Conservation (phyloP, 1,140 invertebrate genomes). For the Drosophila nebulosa region DNA sequence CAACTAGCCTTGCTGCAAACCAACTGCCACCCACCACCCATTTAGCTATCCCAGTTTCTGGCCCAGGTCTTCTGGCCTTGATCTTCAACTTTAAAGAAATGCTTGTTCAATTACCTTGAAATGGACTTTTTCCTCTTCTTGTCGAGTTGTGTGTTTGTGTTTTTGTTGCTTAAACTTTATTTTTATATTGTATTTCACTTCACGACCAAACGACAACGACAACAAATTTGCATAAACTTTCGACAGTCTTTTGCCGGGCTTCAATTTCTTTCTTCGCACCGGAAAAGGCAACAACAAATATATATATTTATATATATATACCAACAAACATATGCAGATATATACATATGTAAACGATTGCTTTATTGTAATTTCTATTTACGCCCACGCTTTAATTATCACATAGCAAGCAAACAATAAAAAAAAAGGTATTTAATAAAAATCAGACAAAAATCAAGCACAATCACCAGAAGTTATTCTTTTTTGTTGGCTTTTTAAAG, state of each 20-base stretch:
- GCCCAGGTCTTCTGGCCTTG: constrained; percentile 37
- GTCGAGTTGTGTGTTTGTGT: constrained; percentile 3
- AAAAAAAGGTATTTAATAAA: not conserved
- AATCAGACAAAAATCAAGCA: not conserved
- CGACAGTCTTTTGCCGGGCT: constrained; percentile 49
- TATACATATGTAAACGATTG: constrained; percentile 20
- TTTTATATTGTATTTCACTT: not conserved
- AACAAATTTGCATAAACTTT: constrained; percentile 59
- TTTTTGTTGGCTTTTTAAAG: not conserved
- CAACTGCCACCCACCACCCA: not conserved
- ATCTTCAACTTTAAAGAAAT: constrained; percentile 50
- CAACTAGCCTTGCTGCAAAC: constrained; percentile 26
- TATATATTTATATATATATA: not conserved
- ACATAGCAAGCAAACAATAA: constrained; percentile 7
- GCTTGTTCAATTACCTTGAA: constrained; percentile 43
- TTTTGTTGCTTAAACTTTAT: not conserved
- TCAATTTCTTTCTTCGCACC: constrained; percentile 48
- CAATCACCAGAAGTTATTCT: not conserved
- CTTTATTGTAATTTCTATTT: constrained; percentile 40
- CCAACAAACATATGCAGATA: not conserved
- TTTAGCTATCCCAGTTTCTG: not conserved
- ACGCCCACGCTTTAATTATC: constrained; percentile 37
- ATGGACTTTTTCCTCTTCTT: constrained; percentile 13
- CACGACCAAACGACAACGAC: constrained; percentile 9
- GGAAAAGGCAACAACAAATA: constrained; percentile 37